phyloP scores from a whole-genome alignment of 2,797 vertebrate genomes.

The Sebastes iracundus region DNA sequence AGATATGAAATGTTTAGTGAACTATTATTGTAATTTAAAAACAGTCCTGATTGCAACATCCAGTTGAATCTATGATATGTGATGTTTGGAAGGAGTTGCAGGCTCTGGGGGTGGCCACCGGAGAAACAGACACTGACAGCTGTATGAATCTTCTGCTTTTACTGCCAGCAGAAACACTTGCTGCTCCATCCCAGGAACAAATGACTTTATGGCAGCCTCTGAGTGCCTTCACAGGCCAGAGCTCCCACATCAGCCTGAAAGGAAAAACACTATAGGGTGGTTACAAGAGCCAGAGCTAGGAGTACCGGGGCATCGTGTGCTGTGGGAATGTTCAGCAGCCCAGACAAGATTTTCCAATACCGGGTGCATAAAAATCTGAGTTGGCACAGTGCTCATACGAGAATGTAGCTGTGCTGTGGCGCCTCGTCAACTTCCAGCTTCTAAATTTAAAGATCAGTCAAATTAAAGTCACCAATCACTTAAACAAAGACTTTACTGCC shows the following conservation, averaged over 20 bases:
- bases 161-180: constrained; percentile 55
- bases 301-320: constrained; percentile 41
- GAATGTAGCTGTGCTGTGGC: constrained; percentile 11
- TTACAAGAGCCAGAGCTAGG: constrained; percentile 34
- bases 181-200: constrained; percentile 54
- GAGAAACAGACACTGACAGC: constrained; percentile 59
- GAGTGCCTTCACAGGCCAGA: constrained; percentile 28
- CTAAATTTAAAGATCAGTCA: constrained; percentile 36
- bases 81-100: constrained; percentile 7
- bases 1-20: not conserved
- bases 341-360: constrained; percentile 46
- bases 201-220: constrained; percentile 52
- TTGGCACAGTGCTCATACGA: not conserved
- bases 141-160: constrained; percentile 51
- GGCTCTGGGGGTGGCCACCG: constrained; percentile 20
- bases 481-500: constrained; percentile 48
- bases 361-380: not conserved
- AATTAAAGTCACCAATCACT: constrained; percentile 51
- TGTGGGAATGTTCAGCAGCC: constrained; percentile 48
- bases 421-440: constrained; percentile 34
- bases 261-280: constrained; percentile 40
- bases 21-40: not conserved
- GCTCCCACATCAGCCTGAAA: constrained; percentile 35
- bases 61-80: not conserved
- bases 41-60: not conserved